Conservation (phyloP, 1,140 invertebrate genomes). For the Musca vetustissima region DNA sequence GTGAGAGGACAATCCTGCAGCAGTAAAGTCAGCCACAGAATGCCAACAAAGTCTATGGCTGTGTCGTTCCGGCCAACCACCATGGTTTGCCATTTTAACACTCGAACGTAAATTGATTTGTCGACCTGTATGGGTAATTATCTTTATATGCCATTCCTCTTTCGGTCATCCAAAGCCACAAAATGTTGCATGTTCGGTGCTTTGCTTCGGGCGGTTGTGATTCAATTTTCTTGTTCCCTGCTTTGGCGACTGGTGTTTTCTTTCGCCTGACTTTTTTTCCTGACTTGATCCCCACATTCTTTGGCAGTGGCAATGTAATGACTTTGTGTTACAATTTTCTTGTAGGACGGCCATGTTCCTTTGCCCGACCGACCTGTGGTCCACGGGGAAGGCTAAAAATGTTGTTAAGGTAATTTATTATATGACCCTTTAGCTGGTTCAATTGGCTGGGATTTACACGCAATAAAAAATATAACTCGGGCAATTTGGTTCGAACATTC, state of each 20-base stretch:
- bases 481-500: not conserved
- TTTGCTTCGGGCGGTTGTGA: too few species aligned
- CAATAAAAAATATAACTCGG: conserved; percentile 4
- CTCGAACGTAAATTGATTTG: conserved; percentile 14
- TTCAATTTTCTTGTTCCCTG: too few species aligned
- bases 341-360: not conserved
- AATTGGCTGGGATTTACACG: conserved; percentile 10
- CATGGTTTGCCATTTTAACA: conserved; percentile 10
- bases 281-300: not conserved
- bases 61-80: not conserved
- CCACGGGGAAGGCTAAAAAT: too few species aligned
- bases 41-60: not conserved
- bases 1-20: not conserved
- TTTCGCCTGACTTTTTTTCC: too few species aligned
- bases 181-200: too few species aligned
- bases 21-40: not conserved
- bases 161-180: too few species aligned
- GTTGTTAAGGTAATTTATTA: conserved; percentile 3
- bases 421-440: conserved; percentile 8
- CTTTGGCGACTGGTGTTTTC: too few species aligned
- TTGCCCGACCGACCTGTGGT: too few species aligned
- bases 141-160: not conserved
- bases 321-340: not conserved
- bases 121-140: conserved; percentile 15
- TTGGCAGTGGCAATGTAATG: conserved; percentile 4